Percentiles rank a stretch among this genome's conserved stretches.
Conservation (phyloP, 1,140 invertebrate genomes). For the Metopolophium dirhodum region DNA sequence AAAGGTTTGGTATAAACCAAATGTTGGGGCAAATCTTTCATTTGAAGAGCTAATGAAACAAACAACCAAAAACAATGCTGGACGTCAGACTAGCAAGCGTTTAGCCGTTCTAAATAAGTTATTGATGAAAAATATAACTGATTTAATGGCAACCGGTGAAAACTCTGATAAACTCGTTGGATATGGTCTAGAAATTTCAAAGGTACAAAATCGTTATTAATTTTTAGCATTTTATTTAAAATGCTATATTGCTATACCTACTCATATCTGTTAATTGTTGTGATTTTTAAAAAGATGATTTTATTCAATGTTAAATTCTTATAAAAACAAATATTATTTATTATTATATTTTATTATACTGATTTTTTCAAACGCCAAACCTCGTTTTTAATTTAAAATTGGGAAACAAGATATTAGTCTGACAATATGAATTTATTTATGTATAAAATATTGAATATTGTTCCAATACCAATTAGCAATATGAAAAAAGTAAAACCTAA, state of each 20-base stretch:
- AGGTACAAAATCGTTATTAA: constrained; percentile 62
- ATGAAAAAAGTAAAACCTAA: not conserved
- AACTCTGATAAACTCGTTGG: constrained; percentile 68
- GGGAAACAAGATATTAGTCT: no score
- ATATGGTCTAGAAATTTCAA: constrained; percentile 72
- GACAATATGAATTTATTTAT: no score
- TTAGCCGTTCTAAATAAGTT: constrained; percentile 74
- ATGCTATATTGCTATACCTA: not conserved
- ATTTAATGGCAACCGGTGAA: constrained; percentile 74
- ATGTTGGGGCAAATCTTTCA: constrained; percentile 36
- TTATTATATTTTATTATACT: no score
- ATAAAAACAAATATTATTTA: no score
- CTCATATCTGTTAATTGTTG: not conserved
- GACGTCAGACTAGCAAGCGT: constrained; percentile 62
- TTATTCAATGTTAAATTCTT: no score
- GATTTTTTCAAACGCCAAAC: no score
- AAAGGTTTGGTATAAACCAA: constrained; percentile 40
- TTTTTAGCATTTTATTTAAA: no score
- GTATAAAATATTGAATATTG: no score
- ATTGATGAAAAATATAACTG: constrained; percentile 80
- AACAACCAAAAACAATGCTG: constrained; percentile 7
- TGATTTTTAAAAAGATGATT: not conserved
- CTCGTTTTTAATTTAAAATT: no score
- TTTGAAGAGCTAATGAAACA: constrained; percentile 37
- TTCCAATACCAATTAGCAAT: no score